phyloP scores from a whole-genome alignment of 2,113 vertebrate genomes.

The Oncorhynchus gorbuscha region DNA sequence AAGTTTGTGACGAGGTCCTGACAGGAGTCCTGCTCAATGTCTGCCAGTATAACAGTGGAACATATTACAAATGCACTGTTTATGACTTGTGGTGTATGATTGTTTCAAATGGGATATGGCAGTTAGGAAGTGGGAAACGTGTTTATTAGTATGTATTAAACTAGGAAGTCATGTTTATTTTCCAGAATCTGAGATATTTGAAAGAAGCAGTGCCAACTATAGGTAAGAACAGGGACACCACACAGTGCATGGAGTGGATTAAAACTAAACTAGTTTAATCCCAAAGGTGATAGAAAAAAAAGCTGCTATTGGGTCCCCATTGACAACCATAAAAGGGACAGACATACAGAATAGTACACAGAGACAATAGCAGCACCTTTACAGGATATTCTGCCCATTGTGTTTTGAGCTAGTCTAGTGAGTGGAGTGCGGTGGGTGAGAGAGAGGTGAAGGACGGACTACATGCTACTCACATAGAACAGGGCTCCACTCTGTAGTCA shows the following conservation, averaged over 20 bases:
- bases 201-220: slow-evolving; percentile 54
- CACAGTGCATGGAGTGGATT: slow-evolving; percentile 63
- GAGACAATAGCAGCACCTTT: slow-evolving; percentile 44
- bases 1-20: not conserved
- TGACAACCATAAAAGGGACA: slow-evolving; percentile 2
- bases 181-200: slow-evolving; percentile 19
- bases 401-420: slow-evolving; percentile 7
- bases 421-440: slow-evolving; percentile 23
- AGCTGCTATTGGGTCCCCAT: slow-evolving; percentile 25
- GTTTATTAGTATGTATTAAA: not conserved
- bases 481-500: slow-evolving; percentile 79
- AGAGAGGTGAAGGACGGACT: slow-evolving; percentile 57
- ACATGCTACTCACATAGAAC: slow-evolving; percentile 84
- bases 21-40: not conserved
- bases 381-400: slow-evolving; percentile 16
- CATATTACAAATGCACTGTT: not conserved
- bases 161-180: not conserved
- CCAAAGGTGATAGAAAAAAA: slow-evolving; percentile 17
- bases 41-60: too few species aligned
- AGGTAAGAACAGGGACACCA: not conserved
- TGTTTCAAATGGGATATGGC: not conserved
- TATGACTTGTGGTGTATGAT: not conserved
- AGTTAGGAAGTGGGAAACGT: not conserved
- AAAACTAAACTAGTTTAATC: slow-evolving; percentile 40
- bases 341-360: slow-evolving; percentile 20